Percentiles rank a stretch among this genome's conserved stretches.
Conservation (phyloP, 2,113 vertebrate species). For the Podilymbus podiceps region DNA sequence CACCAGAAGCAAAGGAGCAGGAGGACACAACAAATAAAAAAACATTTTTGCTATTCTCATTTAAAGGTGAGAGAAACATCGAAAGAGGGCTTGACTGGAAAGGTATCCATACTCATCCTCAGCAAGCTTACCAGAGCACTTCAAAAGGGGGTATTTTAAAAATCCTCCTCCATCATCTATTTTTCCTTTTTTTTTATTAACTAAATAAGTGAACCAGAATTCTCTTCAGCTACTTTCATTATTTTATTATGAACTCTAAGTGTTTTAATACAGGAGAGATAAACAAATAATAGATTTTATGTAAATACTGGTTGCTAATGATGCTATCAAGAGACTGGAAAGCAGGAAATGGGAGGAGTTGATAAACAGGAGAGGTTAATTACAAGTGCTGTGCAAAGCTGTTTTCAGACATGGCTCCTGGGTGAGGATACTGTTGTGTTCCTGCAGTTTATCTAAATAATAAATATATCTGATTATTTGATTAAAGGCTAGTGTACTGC, state of each 20-base stretch:
- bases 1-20: not conserved
- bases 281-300: constrained; percentile 29
- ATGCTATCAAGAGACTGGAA: not conserved
- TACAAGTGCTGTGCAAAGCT: not conserved
- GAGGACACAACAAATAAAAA: not conserved
- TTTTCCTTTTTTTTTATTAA: not conserved
- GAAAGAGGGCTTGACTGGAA: not conserved
- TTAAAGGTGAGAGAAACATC: constrained; percentile 1
- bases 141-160: not conserved
- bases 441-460: not conserved
- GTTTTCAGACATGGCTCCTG: not conserved
- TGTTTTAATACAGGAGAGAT: not conserved
- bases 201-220: not conserved
- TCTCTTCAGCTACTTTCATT: not conserved
- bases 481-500: not conserved
- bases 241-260: not conserved
- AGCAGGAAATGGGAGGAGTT: not conserved
- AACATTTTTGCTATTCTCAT: not conserved
- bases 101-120: not conserved
- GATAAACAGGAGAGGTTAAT: not conserved
- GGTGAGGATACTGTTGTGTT: not conserved
- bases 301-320: constrained; percentile 16
- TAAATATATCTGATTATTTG: not conserved
- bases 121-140: not conserved
- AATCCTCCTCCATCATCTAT: not conserved